Base-by-base conservation (phyloP, 2,888 invertebrate species). In the Hololepta plana region DNA sequence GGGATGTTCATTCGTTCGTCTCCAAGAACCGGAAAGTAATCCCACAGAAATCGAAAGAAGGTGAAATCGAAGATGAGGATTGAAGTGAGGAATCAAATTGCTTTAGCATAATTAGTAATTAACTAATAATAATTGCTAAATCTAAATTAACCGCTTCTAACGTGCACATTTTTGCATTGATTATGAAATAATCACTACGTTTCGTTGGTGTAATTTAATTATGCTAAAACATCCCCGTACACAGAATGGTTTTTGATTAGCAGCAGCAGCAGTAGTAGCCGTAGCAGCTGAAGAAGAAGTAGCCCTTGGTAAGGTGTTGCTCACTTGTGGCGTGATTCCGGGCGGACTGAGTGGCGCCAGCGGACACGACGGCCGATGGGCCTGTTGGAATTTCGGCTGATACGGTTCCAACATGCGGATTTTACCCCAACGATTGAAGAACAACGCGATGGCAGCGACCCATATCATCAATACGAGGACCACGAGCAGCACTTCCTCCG, bases 391-490 rank as follows among this genome's bases (percentile, higher is more conserved):
- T 55, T 85, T 84, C 2, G 85, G 85, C 46, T 85, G 84, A 52
- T 85, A 85, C 1, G 85, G 85, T 49, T 85, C 84, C 53, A 85
- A 55, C 82, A 84, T 85, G 35, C 85, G 72, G 49, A 88, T 88
- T 64, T 88, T 87, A 46, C 87, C 87, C 87, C 87, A 88, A 35
- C 87, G 76, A 59, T 88, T 87, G 65, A 88, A 84, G 62, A 88
- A 88, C 22, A 87, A 62, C 3, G 81, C 77, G 34, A 87, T 85
- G 34, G 87, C 85, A 0, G 77, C 84, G 28, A 81, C 76, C 88
- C 88, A 88, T 8, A 87, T 67, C 23, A 82, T 64, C 12, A 88
- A 60, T 13, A 87, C 85, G 37, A 85, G 67, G 23, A 79, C 70
- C 28, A 88, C 85, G 42, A 87, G 79, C 26, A 84, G 62, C 10